Evolutionary conservation across 2,113 vertebrate species (phyloP).

Genomic region (Prunella fulvescens): DNA sequence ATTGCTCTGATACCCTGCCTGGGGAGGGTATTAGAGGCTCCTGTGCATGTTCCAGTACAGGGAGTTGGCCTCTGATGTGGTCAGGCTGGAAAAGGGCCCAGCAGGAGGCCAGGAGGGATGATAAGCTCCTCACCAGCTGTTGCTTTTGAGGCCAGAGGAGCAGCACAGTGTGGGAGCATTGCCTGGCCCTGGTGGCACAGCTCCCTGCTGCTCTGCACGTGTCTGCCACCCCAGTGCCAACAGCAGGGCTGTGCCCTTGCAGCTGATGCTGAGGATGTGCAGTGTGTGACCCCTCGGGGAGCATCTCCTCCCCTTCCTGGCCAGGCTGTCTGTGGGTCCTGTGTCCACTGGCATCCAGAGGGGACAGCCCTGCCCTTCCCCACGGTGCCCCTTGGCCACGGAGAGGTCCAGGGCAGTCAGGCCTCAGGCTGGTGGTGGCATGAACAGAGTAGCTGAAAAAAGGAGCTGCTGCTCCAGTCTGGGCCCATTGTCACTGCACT

Average conservation of each 20-base stretch:
- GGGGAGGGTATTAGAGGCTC: neutral
- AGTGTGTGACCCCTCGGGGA: accelerated
- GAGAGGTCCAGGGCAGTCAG: neutral
- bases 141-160: neutral
- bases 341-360: neutral
- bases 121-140: neutral
- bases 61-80: accelerated
- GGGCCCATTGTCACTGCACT: accelerated
- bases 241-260: accelerated
- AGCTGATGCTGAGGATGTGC: accelerated
- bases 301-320: neutral
- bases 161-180: accelerated
- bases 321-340: neutral
- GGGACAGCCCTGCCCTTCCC: neutral
- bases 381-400: accelerated
- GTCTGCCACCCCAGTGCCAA: neutral
- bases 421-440: neutral
- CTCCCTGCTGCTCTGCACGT: neutral
- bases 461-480: neutral
- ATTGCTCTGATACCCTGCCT: too few relatives aligned
- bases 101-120: neutral
- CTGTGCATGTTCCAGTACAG: neutral
- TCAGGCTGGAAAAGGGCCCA: neutral
- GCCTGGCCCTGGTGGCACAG: accelerated
- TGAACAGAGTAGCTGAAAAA: neutral